These are phyloP conservation scores for Philhelius pedissequus DNA, from an alignment of 2,888 invertebrate species.

Conservation along the genomic window DNA sequence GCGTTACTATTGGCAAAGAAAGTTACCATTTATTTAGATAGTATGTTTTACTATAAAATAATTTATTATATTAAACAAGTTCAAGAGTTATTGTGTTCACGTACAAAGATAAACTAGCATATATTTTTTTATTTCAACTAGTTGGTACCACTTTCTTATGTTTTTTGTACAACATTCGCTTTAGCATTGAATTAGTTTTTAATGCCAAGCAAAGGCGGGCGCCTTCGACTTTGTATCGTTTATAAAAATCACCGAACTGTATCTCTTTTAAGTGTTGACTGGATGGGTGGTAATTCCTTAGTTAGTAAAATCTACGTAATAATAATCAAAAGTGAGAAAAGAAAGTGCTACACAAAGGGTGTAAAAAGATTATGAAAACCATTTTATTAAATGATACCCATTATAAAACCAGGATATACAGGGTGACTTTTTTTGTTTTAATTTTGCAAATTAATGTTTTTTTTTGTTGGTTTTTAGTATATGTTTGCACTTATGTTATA, in stretches of 20 bases:
- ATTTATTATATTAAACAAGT: slow-evolving; percentile 6
- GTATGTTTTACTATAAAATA: neutral
- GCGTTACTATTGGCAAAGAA: slow-evolving; percentile 24
- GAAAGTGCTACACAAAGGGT: neutral
- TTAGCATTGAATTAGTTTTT: neutral
- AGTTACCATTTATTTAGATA: neutral
- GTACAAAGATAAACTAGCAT: slow-evolving; percentile 4
- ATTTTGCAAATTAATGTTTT: too few species aligned
- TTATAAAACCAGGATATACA: too few species aligned
- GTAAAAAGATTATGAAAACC: too few species aligned
- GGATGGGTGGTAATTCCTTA: neutral
- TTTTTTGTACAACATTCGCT: neutral
- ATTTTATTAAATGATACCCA: too few species aligned
- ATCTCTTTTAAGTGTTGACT: neutral
- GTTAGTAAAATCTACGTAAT: neutral
- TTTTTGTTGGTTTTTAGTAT: too few species aligned
- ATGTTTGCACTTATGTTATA: too few species aligned
- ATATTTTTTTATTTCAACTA: neutral
- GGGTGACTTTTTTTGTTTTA: too few species aligned
- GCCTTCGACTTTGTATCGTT: neutral
- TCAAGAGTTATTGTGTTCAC: slow-evolving; percentile 39
- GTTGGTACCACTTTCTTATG: neutral
- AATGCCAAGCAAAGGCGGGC: neutral
- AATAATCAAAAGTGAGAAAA: neutral
- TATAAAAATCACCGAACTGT: slow-evolving; percentile 33